Evolutionary conservation across 2,113 vertebrate species (phyloP), one percentile per base, ranked within the genome.

Genomic region (Eclectus roratus): DNA sequence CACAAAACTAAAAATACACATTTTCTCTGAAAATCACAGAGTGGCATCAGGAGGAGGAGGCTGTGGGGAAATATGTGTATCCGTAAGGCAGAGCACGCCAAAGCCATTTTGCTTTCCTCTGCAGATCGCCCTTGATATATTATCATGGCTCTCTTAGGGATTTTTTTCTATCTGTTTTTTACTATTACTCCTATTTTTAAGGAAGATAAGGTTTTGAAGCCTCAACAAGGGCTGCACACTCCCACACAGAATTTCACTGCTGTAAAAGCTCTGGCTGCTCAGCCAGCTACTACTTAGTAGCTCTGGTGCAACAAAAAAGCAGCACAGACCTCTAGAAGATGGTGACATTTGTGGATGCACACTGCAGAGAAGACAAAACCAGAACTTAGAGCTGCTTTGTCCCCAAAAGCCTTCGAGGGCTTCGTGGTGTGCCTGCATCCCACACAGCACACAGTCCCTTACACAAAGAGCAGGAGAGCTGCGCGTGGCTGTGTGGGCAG

Each of bases 241-340:
- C 95, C 92, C 90, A 85, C 93, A 44, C 41, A 44, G 50, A 76
- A 76, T 64, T 91, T 52, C 53, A 55, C 47, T 64, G 73, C 84
- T 84, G 1, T 9, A 49, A 89, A 65, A 91, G 63, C 89, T 72
- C 70, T 41, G 78, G 28, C 78, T 72, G 58, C 71, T 80, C 91
- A 63, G 58, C 12, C 89, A 91, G 68, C 81, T 73, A 77, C 78
- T 43, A 7, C 23, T 82, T 1, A 18, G 20, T 10, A 44, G 52
- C 47, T 66, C 19, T 15, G n/a, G 41, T 13, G 61, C 1, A 53
- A 58, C 6, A 17, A 76, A 76, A 70, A 55, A 49, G 55, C 31
- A 50, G 58, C 61, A 6, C 1, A 5, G 43, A 24, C 3, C 2
- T 21, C 39, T 56, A 9, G 11, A 4, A 63, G 76, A 44, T 28